Conservation (phyloP, 2,797 vertebrate species). For the Sternotherus odoratus region DNA sequence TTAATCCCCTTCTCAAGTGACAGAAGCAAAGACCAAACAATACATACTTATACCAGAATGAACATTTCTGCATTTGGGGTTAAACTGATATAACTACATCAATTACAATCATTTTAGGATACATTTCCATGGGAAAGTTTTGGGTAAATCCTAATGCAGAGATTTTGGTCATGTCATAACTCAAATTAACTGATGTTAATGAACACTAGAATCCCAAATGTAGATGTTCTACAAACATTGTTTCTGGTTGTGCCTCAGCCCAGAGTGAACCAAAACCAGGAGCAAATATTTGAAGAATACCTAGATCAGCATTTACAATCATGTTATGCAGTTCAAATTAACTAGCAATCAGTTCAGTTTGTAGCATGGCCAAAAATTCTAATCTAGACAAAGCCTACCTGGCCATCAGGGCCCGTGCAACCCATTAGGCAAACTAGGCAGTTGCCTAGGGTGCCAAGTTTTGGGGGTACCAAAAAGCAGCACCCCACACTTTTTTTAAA, state of each 20-base stretch:
- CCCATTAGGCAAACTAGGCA: too few species aligned
- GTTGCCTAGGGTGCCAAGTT: too few species aligned
- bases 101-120: neutral
- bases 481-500: too few species aligned
- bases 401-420: too few species aligned
- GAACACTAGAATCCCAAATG: neutral
- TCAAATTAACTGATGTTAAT: neutral
- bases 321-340: neutral
- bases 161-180: neutral
- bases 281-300: neutral
- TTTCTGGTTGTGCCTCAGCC: neutral
- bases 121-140: neutral
- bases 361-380: too few species aligned
- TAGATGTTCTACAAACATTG: neutral
- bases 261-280: neutral
- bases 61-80: neutral
- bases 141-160: neutral
- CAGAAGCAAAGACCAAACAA: too few species aligned
- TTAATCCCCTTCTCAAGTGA: too few species aligned
- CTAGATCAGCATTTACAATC: neutral
- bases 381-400: too few species aligned
- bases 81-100: neutral
- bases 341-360: too few species aligned
- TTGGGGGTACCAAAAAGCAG: too few species aligned
- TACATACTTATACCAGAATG: too few species aligned